These are phyloP conservation scores for Sebastes trivittatus DNA, from an alignment of 2,797 vertebrate genomes.

Conservation along the genomic window DNA sequence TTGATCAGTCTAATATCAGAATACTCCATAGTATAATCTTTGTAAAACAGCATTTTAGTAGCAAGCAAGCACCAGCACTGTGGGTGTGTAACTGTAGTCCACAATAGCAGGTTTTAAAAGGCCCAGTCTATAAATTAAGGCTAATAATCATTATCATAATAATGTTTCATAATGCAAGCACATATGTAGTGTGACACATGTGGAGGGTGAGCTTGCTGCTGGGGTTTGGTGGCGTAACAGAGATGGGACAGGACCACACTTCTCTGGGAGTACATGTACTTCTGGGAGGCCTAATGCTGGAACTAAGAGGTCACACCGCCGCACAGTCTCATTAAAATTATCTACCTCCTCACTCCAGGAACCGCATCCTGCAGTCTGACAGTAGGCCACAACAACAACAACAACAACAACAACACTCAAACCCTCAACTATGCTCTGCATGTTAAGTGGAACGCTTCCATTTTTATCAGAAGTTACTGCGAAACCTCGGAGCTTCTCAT, in stretches of 20 bases:
- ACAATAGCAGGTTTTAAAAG: neutral
- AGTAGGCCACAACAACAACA: constrained; percentile 41
- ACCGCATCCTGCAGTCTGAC: constrained; percentile 43
- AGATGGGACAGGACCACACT: constrained; percentile 51
- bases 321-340: constrained; percentile 66
- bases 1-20: neutral
- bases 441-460: constrained; percentile 61
- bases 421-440: constrained; percentile 51
- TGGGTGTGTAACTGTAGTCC: neutral
- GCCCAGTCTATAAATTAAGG: neutral
- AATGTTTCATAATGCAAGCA: neutral
- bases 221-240: neutral
- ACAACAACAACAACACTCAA: constrained; percentile 43
- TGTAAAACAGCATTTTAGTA: neutral
- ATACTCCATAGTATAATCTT: neutral
- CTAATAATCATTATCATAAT: neutral
- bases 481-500: constrained; percentile 53
- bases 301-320: constrained; percentile 48
- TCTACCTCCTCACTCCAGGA: constrained; percentile 45
- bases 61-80: neutral
- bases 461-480: constrained; percentile 60
- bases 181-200: neutral
- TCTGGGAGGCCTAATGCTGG: constrained; percentile 44
- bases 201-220: neutral
- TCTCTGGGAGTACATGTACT: constrained; percentile 20